Evolutionary conservation across 2,888 invertebrate genomes (phyloP), one percentile per base, ranked within the genome.

Genomic region (Drosophila aldrichi): DNA sequence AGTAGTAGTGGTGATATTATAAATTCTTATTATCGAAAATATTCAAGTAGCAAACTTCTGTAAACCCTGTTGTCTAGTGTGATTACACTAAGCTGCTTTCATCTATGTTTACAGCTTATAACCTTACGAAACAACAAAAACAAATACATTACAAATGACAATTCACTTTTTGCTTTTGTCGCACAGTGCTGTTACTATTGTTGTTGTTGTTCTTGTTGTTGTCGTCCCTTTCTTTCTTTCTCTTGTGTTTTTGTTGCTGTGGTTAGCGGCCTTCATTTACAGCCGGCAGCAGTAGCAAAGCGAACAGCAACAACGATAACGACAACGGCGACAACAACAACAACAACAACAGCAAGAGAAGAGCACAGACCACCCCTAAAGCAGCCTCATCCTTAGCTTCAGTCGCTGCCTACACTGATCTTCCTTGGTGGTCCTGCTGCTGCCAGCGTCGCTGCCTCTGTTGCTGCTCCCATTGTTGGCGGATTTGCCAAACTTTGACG

Each of bases 341-440:
- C 57, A 46, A 43, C 38, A 38, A 25, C 54, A 49, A 3, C 63
- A 61, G 62, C 51, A 68, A 56, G 52, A 59, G 44, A 64, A 62
- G 51, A 55, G 65, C 61, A 40, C 40, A 72, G 89, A 90, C 90
- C 89, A 90, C 89, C 89, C 89, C 77, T 82, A 82, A 85, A 66
- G 79, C 62, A 80, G 82, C 85, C 80, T 69, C 65, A 61, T 34
- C 56, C 54, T 29, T 57, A 58, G 44, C 56, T 36, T 14, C 41
- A 44, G 38, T 36, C 25, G 4, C 29, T 43, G 56, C 41, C 54
- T 54, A 40, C 29, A 54, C 54, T 14, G 54, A 55, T 43, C 85
- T 70, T 74, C 74, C 71, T 70, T 78, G 84, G 84, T 85, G 84
- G 84, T 88, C 84, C 77, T 55, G 46, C 64, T 40, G 8, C 51